Evolutionary conservation across 2,888 invertebrate species (phyloP).

Genomic region (Rhagonycha fulva): DNA sequence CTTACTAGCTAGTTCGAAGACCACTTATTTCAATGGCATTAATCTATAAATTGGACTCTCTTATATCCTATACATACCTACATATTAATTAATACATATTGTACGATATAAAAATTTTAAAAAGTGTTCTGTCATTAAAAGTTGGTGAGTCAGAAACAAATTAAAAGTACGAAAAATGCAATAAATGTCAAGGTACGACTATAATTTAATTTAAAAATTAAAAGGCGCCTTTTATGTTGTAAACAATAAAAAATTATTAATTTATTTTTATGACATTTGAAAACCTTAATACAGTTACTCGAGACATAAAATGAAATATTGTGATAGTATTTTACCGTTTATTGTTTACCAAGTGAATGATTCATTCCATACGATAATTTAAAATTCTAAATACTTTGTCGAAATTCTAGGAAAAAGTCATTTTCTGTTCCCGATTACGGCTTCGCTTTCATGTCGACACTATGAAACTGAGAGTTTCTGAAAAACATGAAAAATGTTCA

Average conservation of each 20-base stretch:
- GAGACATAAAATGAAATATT: not conserved
- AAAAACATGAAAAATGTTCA: not conserved
- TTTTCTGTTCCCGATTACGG: not conserved
- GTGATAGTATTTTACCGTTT: not conserved
- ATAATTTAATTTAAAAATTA: constrained; percentile 1
- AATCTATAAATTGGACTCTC: not conserved
- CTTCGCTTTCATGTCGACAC: not conserved
- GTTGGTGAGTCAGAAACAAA: not conserved
- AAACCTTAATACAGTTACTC: not conserved
- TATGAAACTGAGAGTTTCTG: not conserved
- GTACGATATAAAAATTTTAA: not conserved
- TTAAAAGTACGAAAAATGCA: not conserved
- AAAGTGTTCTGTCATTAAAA: not conserved
- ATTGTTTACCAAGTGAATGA: not conserved
- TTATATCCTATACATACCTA: not conserved
- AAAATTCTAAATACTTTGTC: not conserved
- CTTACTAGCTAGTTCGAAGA: not conserved
- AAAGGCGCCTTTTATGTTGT: not conserved
- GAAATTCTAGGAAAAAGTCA: not conserved
- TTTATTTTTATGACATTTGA: not conserved
- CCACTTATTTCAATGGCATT: not conserved
- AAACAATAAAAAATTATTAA: not conserved
- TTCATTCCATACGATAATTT: not conserved
- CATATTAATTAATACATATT: not conserved
- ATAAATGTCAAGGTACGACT: not conserved